Evolutionary conservation across 1,140 invertebrate genomes (phyloP).

Genomic region (Amyelois transitella): DNA sequence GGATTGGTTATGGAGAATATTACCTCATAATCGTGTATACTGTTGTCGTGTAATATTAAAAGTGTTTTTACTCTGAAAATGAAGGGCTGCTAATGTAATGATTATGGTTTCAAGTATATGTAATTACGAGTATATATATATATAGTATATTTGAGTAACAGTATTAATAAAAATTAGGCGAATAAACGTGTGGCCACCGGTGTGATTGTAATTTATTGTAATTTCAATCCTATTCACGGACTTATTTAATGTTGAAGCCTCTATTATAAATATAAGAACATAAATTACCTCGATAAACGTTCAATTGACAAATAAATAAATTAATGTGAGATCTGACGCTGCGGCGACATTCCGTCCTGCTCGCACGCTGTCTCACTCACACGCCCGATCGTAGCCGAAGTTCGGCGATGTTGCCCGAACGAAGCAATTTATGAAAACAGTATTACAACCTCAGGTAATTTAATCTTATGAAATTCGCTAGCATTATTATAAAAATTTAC

Average conservation of each 20-base stretch:
- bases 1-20: conserved; percentile 20
- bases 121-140: conserved; percentile 7
- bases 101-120: conserved; percentile 12
- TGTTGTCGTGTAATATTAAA: neutral
- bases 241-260: neutral
- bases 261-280: neutral
- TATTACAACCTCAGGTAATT: no score
- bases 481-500: no score
- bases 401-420: no score
- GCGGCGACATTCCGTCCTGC: no score
- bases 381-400: no score
- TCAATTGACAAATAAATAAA: no score
- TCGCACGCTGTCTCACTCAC: no score
- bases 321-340: no score
- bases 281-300: no score
- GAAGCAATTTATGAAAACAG: no score
- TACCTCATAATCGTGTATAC: conserved; percentile 18
- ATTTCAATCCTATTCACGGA: neutral
- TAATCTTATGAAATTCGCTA: no score
- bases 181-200: conserved; percentile 21
- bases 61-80: conserved; percentile 4
- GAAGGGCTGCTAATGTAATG: conserved; percentile 15
- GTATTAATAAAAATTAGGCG: conserved; percentile 50
- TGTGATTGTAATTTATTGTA: conserved; percentile 14
- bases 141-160: conserved; percentile 42